These are phyloP conservation scores for Cerceris rybyensis DNA, from an alignment of 2,888 invertebrate genomes.

Conservation along the genomic window DNA sequence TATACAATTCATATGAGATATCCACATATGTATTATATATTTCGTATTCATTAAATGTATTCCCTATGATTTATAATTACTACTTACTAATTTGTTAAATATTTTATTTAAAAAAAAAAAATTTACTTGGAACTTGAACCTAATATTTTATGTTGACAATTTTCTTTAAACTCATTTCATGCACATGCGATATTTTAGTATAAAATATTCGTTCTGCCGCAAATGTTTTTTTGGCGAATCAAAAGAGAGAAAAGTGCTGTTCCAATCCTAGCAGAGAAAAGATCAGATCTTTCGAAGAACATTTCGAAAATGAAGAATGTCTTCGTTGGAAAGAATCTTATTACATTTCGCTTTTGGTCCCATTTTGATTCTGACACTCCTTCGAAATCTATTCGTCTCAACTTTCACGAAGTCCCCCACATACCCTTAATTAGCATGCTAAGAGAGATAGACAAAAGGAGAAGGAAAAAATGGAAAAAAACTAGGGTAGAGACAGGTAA, in stretches of 20 bases:
- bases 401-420: conserved; percentile 15
- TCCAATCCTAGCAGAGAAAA: neutral
- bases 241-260: neutral
- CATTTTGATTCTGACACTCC: neutral
- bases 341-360: neutral
- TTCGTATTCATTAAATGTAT: too few species aligned
- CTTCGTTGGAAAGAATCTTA: neutral
- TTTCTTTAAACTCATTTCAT: too few species aligned
- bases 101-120: neutral
- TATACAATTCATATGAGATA: too few species aligned
- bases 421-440: conserved; percentile 60
- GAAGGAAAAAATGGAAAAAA: too few species aligned
- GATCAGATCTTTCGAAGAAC: neutral
- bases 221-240: neutral
- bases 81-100: neutral
- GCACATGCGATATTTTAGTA: too few species aligned
- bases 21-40: too few species aligned
- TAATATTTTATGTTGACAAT: too few species aligned
- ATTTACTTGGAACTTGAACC: too few species aligned
- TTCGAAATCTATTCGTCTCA: conserved; percentile 28
- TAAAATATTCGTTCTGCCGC: too few species aligned
- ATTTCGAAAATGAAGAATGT: neutral
- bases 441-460: conserved; percentile 19
- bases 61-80: neutral
- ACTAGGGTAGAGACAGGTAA: conserved; percentile 5